Base-by-base conservation (phyloP, 2,797 vertebrate genomes). In the Heliangelus exortis region DNA sequence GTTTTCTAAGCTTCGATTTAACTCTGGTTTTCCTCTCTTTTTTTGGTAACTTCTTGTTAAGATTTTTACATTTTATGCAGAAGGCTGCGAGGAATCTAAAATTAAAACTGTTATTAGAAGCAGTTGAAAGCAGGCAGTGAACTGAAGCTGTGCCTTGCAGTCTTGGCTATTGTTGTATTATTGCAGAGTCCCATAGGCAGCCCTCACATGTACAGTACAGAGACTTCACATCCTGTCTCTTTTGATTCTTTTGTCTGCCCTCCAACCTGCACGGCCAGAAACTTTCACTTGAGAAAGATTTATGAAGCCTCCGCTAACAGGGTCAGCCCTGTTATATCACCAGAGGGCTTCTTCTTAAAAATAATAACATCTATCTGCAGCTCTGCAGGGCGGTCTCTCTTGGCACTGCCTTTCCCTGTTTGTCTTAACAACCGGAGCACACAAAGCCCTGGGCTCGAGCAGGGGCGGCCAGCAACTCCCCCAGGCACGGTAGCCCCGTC, bases 281-380 rank as follows among this genome's bases (percentile, higher is more conserved):
- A 98, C 98, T 98, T 97, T 98, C 98, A 98, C 98, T 98, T 98
- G 93, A 96, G 92, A 97, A 98, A 99, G 99, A 99, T 99, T 99
- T 99, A 99, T 99, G 98, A 97, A 98, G 97, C 97, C 97, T 97
- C 94, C 41, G 51, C 97, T 97, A 97, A 96, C 97, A 97, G 96
- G 98, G 98, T 98, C 98, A 98, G 97, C 95, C 96, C 97, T 97
- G 95, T 98, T 98, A 97, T 98, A 98, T 98, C 98, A 98, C 97
- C 98, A 97, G 98, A 98, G 98, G 97, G 97, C 96, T 98, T 92
- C 97, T 98, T 98, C 97, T 97, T 97, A 98, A 98, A 97, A 99
- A 99, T 98, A 99, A 98, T 97, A 99, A 99, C 98, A 98, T 99
- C 98, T 98, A 98, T 98, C 98, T 75, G 62, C 78, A 82, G 93